These are phyloP conservation scores for Temnopleurus reevesii DNA, from an alignment of 53 echinoderm and acorn worm species.

Conservation along the genomic window DNA sequence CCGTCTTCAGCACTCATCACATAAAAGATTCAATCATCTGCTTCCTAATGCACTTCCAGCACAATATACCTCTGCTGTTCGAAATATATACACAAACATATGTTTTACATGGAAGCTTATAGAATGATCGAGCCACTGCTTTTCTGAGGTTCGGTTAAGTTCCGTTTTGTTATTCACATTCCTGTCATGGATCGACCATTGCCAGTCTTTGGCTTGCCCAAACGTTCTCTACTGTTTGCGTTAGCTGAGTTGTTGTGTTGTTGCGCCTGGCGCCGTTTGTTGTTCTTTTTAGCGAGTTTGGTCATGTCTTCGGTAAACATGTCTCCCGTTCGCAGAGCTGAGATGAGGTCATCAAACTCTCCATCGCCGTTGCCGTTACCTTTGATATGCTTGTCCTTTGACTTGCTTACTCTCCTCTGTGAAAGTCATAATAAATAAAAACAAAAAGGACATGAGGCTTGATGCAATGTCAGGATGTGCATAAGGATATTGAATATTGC, in stretches of 20 bases:
- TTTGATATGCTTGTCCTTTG: constrained; percentile 56
- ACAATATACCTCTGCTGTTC: constrained; percentile 29
- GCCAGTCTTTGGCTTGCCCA: constrained; percentile 76
- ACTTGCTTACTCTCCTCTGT: constrained; percentile 71
- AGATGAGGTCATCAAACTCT: constrained; percentile 98
- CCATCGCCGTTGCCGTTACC: constrained; percentile 79
- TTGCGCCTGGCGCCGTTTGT: constrained; percentile 51
- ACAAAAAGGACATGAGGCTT: neutral
- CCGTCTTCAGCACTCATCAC: neutral
- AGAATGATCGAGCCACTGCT: neutral
- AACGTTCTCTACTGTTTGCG: constrained; percentile 70
- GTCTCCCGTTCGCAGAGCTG: constrained; percentile 95
- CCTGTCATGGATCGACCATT: constrained; percentile 34
- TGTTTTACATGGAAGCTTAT: neutral
- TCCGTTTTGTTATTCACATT: neutral
- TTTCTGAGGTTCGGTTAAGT: neutral
- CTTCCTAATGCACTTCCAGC: neutral
- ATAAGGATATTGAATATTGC: too few species aligned
- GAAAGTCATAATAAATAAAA: neutral
- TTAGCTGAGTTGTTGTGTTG: constrained; percentile 67
- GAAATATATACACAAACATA: constrained; percentile 23
- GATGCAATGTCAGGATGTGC: too few species aligned
- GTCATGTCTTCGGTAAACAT: constrained; percentile 97
- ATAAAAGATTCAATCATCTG: neutral
- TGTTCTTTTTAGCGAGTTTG: constrained; percentile 78